Evolutionary conservation across 2,888 invertebrate species (phyloP).

Genomic region (Myopa testacea): DNA sequence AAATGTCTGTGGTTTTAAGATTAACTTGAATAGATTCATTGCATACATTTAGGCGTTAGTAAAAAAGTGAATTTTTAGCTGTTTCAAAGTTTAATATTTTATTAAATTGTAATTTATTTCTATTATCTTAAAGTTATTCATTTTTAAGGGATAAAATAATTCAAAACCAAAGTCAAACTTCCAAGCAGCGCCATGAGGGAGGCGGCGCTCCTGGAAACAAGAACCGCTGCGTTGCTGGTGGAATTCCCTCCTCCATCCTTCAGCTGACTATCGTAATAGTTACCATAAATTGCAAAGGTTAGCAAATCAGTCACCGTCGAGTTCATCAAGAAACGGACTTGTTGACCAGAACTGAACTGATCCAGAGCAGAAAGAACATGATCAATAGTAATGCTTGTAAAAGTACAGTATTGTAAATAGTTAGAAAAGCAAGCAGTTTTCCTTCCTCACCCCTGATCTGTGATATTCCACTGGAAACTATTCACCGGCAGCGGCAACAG

Average conservation of each 20-base stretch:
- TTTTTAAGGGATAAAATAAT: background rate
- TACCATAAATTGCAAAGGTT: conserved; percentile 59
- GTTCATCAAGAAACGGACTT: conserved; percentile 48
- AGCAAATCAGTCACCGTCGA: conserved; percentile 50
- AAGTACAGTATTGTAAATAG: background rate
- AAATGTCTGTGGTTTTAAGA: too few species aligned
- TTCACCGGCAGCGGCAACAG: conserved; percentile 56
- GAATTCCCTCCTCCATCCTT: background rate
- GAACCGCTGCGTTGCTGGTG: background rate
- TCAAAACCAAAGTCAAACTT: background rate
- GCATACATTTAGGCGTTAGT: too few species aligned
- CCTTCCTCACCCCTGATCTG: conserved; percentile 40
- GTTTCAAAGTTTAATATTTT: too few species aligned
- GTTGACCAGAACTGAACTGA: conserved; percentile 27
- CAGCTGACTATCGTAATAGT: conserved; percentile 53
- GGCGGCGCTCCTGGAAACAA: too few species aligned
- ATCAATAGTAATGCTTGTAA: background rate
- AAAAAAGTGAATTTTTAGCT: too few species aligned
- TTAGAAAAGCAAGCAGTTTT: too few species aligned
- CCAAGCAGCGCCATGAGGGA: background rate
- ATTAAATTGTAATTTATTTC: too few species aligned
- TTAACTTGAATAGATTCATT: too few species aligned
- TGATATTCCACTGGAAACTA: conserved; percentile 54
- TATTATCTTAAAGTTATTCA: too few species aligned
- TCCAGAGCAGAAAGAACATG: conserved; percentile 20